Conservation (phyloP, 2,797 vertebrate genomes). For the Syndactyla subalaris region DNA sequence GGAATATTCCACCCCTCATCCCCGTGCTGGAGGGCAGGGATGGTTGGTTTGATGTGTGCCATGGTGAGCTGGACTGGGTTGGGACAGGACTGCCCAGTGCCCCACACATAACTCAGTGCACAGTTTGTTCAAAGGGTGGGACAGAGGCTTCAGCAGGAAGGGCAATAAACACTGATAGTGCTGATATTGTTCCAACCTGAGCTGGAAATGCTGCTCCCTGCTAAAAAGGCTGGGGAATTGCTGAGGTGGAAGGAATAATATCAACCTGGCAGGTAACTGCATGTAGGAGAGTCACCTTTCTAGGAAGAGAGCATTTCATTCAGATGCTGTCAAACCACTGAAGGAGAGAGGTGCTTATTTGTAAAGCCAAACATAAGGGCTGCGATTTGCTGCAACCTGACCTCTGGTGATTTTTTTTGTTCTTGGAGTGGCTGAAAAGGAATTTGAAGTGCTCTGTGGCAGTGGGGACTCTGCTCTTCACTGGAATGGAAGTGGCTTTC, state of each 20-base stretch:
- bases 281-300: background rate
- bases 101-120: background rate
- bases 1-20: fast-evolving
- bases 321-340: background rate
- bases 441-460: background rate
- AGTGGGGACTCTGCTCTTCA: background rate
- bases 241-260: background rate
- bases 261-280: background rate
- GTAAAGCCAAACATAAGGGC: background rate
- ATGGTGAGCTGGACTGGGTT: background rate
- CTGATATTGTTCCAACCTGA: background rate
- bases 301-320: background rate
- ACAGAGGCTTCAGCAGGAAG: background rate
- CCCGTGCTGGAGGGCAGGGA: background rate
- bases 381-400: background rate
- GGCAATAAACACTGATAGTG: background rate
- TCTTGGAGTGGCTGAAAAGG: background rate
- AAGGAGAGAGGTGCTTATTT: background rate
- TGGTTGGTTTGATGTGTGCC: background rate
- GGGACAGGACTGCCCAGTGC: background rate
- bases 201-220: background rate
- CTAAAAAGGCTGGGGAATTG: background rate
- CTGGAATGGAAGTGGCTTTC: background rate
- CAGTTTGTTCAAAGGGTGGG: background rate
- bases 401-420: background rate